phyloP scores from a whole-genome alignment of 2,113 vertebrate species.

The Neolamprologus cancellatus region DNA sequence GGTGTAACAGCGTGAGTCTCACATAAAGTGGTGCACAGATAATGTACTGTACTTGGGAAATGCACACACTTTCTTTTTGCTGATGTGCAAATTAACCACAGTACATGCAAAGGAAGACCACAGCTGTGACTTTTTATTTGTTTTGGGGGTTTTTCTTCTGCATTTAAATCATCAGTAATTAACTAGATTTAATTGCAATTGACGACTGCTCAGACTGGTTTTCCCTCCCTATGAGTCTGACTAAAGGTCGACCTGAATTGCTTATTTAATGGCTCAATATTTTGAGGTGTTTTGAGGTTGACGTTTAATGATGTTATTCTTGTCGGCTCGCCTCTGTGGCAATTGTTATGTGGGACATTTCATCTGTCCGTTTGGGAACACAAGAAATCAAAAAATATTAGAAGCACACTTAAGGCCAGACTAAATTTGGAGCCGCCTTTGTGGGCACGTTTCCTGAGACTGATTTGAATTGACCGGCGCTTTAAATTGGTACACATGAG shows the following conservation, averaged over 20 bases:
- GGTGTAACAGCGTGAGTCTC: background rate
- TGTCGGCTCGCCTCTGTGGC: background rate
- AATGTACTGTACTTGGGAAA: background rate
- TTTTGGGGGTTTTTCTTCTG: rapidly evolving
- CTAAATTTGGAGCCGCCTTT: background rate
- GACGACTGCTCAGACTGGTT: background rate
- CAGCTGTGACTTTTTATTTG: background rate
- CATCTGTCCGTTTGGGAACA: background rate
- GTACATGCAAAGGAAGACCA: background rate
- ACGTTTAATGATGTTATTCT: background rate
- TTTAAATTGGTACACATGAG: background rate
- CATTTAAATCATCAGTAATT: background rate
- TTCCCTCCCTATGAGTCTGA: background rate
- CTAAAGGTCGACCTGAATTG: background rate
- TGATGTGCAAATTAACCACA: background rate
- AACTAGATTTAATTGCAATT: background rate
- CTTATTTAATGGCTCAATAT: background rate
- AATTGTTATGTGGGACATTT: background rate
- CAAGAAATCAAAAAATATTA: background rate
- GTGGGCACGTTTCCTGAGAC: background rate
- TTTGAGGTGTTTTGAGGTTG: background rate
- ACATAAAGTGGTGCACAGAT: background rate
- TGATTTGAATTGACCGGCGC: background rate
- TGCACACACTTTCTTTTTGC: background rate
- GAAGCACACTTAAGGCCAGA: background rate